phyloP scores from a whole-genome alignment of 2,888 invertebrate genomes.

The Apamea anceps region DNA sequence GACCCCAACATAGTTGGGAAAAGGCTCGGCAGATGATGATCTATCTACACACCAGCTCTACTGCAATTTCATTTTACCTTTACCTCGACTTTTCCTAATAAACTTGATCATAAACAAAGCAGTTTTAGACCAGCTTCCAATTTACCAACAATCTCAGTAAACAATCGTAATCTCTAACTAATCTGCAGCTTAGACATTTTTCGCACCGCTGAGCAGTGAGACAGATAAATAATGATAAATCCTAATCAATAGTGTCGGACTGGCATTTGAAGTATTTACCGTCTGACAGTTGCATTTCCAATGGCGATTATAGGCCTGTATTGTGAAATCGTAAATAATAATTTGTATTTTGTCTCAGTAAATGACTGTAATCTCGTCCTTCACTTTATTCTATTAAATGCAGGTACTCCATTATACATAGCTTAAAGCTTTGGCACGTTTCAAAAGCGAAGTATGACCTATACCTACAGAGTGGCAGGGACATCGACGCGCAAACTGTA shows the following conservation, averaged over 20 bases:
- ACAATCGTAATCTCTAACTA: slow-evolving; percentile 48
- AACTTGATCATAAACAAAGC: slow-evolving; percentile 13
- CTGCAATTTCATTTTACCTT: not conserved
- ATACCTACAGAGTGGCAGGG: too few species aligned
- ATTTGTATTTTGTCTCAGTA: slow-evolving; percentile 49
- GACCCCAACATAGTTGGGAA: too few species aligned
- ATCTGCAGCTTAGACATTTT: slow-evolving; percentile 57
- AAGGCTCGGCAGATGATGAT: too few species aligned
- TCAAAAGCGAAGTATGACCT: not conserved
- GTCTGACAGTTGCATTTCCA: slow-evolving; percentile 48
- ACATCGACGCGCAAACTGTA: too few species aligned
- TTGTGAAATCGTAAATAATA: slow-evolving; percentile 59
- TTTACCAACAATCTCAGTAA: slow-evolving; percentile 34
- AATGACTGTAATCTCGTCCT: slow-evolving; percentile 52
- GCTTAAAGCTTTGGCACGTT: not conserved
- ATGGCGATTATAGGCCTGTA: slow-evolving; percentile 30
- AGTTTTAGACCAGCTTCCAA: slow-evolving; percentile 17
- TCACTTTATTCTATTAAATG: slow-evolving; percentile 5
- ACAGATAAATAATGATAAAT: slow-evolving; percentile 61
- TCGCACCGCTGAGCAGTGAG: slow-evolving; percentile 39
- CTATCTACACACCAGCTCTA: not conserved
- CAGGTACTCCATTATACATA: not conserved
- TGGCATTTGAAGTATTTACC: slow-evolving; percentile 64
- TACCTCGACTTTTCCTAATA: not conserved
- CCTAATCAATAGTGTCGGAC: slow-evolving; percentile 53